These are phyloP conservation scores for Boloria selene DNA, from an alignment of 2,888 invertebrate genomes.

Conservation along the genomic window DNA sequence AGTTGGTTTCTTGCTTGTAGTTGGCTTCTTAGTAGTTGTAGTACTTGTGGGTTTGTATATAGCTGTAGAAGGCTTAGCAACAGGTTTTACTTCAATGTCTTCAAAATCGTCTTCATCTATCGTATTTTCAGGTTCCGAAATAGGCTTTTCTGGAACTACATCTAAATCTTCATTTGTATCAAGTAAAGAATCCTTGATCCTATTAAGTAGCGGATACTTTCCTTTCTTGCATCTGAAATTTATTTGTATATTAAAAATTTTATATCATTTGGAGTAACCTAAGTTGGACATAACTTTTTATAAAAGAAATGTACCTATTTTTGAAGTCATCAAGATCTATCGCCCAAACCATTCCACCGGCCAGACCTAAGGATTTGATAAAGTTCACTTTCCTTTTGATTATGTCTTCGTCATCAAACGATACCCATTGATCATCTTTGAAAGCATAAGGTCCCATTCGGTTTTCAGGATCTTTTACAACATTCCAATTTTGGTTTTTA, in stretches of 20 bases:
- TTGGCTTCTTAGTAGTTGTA: slow-evolving; percentile 47
- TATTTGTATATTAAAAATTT: background rate
- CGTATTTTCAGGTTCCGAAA: slow-evolving; percentile 55
- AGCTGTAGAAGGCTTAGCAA: slow-evolving; percentile 35
- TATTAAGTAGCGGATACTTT: slow-evolving; percentile 88
- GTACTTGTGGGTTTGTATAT: slow-evolving; percentile 45
- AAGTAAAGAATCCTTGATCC: slow-evolving; percentile 88
- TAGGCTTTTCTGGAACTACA: slow-evolving; percentile 48
- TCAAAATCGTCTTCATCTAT: slow-evolving; percentile 64
- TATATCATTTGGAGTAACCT: background rate
- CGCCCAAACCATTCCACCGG: slow-evolving; percentile 96
- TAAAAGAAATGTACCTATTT: slow-evolving; percentile 69
- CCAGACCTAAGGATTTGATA: slow-evolving; percentile 88
- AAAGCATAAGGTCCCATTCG: slow-evolving; percentile 95
- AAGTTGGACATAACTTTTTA: slow-evolving; percentile 1
- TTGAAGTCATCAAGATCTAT: slow-evolving; percentile 94
- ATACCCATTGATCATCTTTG: slow-evolving; percentile 95
- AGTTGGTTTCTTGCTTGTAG: slow-evolving; percentile 37
- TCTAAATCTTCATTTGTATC: slow-evolving; percentile 59
- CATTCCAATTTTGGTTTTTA: slow-evolving; percentile 88
- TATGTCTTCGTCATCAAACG: slow-evolving; percentile 92
- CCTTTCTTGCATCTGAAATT: slow-evolving; percentile 87
- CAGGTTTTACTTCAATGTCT: slow-evolving; percentile 70
- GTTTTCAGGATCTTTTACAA: slow-evolving; percentile 88
- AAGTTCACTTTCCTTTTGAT: slow-evolving; percentile 90